Conservation (phyloP, 2,113 vertebrate genomes). For the Pagrus major region DNA sequence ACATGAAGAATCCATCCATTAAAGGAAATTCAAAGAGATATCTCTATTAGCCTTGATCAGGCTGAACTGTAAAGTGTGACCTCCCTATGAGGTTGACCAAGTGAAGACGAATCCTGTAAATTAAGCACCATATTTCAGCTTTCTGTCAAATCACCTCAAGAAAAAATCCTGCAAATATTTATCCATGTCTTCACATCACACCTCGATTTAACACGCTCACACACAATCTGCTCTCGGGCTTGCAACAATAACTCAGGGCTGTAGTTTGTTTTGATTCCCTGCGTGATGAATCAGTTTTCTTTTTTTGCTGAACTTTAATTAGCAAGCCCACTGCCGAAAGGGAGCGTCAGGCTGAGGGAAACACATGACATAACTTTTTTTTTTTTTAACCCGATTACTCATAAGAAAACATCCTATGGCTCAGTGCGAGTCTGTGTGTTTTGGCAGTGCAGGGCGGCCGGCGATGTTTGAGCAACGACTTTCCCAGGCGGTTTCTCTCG, state of each 20-base stretch:
- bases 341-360: conserved; percentile 34
- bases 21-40: neutral
- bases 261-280: conserved; percentile 46
- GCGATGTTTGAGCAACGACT: conserved; percentile 35
- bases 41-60: neutral
- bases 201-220: conserved; percentile 22
- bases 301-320: conserved; percentile 50
- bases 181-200: conserved; percentile 9
- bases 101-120: neutral
- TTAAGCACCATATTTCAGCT: neutral
- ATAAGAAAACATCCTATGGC: conserved; percentile 54
- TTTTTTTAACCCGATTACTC: conserved; percentile 55
- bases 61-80: neutral
- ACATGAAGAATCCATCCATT: neutral
- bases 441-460: conserved; percentile 41
- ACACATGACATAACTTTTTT: conserved; percentile 33
- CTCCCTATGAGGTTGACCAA: neutral
- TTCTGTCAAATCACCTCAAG: conserved; percentile 1
- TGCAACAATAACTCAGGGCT: conserved; percentile 29
- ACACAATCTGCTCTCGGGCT: conserved; percentile 39
- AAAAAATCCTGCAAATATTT: conserved; percentile 8
- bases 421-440: conserved; percentile 57
- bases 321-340: neutral
- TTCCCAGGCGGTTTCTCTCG: conserved; percentile 59
- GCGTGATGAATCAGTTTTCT: conserved; percentile 32